Percentiles rank a stretch among this genome's conserved stretches.
Evolutionary conservation across 2,888 invertebrate species (phyloP).

Genomic region (Ophion slaviceki): DNA sequence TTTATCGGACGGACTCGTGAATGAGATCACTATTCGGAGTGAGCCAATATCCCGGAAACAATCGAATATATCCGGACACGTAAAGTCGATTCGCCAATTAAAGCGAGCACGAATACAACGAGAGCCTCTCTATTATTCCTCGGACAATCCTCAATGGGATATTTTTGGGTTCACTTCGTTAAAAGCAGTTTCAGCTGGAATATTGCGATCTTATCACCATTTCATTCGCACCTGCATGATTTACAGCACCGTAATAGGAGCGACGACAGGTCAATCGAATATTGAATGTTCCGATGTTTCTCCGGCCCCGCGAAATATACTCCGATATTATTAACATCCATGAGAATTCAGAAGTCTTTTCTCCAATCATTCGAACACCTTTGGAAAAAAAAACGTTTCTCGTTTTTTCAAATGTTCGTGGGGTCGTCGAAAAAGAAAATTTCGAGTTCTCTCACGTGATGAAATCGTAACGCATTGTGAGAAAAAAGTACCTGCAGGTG

Average conservation of each 20-base stretch:
- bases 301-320: too few species aligned
- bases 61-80: background rate
- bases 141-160: background rate
- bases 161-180: background rate
- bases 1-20: too few species aligned
- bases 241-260: background rate
- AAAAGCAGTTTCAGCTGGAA: background rate
- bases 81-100: background rate
- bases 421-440: too few species aligned
- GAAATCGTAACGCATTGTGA: background rate
- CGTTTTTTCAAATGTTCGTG: too few species aligned
- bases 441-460: background rate
- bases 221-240: background rate
- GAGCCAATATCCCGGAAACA: background rate
- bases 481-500: slow-evolving; percentile 8
- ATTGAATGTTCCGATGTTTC: background rate
- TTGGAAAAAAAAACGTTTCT: too few species aligned
- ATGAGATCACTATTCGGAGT: too few species aligned
- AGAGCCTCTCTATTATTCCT: background rate
- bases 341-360: background rate
- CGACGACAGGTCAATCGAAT: background rate
- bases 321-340: background rate
- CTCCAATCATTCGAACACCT: background rate
- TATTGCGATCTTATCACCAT: background rate
- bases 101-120: background rate